Evolutionary conservation across 2,113 vertebrate genomes (phyloP).

Genomic region (Cyrtonyx montezumae): DNA sequence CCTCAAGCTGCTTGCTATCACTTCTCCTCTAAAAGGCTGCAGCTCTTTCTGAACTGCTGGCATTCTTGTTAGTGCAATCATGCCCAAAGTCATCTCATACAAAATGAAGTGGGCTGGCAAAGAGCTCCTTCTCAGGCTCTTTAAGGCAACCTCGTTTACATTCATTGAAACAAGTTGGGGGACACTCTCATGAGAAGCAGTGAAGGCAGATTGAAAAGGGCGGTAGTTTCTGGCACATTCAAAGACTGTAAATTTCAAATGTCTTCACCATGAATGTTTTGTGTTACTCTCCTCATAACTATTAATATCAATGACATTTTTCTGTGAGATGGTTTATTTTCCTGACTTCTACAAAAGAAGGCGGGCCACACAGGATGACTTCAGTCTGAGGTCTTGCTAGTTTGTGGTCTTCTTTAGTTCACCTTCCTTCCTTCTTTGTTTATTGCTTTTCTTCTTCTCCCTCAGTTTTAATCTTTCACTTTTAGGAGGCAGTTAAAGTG

Average conservation of each 20-base stretch:
- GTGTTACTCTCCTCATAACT: neutral
- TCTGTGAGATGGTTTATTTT: neutral
- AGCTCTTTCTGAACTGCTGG: neutral
- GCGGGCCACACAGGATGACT: conserved; percentile 35
- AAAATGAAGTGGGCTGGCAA: neutral
- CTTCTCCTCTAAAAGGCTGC: neutral
- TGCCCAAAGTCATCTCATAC: neutral
- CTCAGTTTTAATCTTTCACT: neutral
- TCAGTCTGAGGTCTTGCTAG: neutral
- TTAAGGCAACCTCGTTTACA: neutral
- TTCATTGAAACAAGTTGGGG: neutral
- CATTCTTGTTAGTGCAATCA: neutral
- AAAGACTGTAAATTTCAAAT: neutral
- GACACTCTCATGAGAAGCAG: neutral
- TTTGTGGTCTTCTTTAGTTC: neutral
- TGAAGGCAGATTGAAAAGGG: neutral
- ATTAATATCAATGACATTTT: conserved; percentile 42
- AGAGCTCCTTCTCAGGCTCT: neutral
- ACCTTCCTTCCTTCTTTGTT: neutral
- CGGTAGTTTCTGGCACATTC: neutral
- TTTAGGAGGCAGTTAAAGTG: neutral
- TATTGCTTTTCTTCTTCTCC: neutral
- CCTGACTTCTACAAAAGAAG: conserved; percentile 21
- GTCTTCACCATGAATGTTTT: conserved; percentile 27
- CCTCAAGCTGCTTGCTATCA: neutral